Evolutionary conservation across 2,888 invertebrate species (phyloP), one percentile per base, ranked within the genome.

Genomic region (Pollenia amentaria): DNA sequence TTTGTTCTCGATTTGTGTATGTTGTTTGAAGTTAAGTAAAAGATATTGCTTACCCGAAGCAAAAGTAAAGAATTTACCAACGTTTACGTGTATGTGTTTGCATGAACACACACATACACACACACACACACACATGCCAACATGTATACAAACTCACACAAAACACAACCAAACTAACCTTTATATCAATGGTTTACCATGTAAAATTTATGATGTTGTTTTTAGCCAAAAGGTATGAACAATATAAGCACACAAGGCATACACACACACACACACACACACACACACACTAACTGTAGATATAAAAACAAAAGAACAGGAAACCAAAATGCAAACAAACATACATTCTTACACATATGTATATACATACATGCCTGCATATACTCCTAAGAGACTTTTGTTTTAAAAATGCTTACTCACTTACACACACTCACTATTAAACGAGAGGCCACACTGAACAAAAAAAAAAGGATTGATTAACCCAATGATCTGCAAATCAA

Each of bases 131-230:
- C 14, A 11, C 6, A 57, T 21, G 18, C n/a, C 38, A 38, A 70
- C 14, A 64, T n/a, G 29, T 51, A 42, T 51, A 72, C 14, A 21
- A 12, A 46, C 46, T 67, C 14, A 12, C 29, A 69, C 16, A 29
- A 38, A 10, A 14, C 38, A 70, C 6, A 53, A 69, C 46, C n/a
- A 16, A 29, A 64, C 38, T 70, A 62, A 79, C 86, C 82, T 72
- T 77, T 57, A 82, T 67, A 82, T 83, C 86, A 76, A 84, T 87
- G 86, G 86, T 84, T 83, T 87, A 83, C 86, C 83, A 87, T 83
- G 79, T 79, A 80, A 84, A 80, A 87, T 87, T 87, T 84, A 84
- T 84, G 84, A 84, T 87, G 84, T 87, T 87, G 81, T 87, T 87
- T 87, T 87, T 82, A 81, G 81, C 87, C 84, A 84, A 87, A 76